Evolutionary conservation across 1,140 invertebrate species (phyloP), one percentile per base, ranked within the genome.

Genomic region (Anthonomus grandis): DNA sequence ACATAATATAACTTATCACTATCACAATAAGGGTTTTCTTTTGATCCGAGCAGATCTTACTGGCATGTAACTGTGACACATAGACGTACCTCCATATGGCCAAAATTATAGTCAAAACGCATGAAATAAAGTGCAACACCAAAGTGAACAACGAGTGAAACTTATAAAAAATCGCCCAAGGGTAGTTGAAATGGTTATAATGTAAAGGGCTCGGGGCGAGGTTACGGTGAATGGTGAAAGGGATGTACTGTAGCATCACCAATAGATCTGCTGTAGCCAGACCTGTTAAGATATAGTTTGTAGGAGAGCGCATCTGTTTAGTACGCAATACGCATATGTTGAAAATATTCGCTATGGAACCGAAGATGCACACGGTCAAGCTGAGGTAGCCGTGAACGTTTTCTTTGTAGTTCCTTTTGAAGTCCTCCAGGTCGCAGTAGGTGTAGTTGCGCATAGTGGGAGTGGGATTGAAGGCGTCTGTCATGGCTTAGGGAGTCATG

Each of bases 171-270:
- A 86, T 78, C 0, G 89, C 81, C 89, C 90, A 93, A 1, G 78
- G 74, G 70, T 92, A 93, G 2, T 84, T 87, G 58, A 76, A 80
- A 46, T 78, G 80, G 23, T 84, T 80, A 62, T 79, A 74, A 0
- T 80, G 76, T 12, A 81, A 75, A 15, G 81, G 75, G 49, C 54
- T 27, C 0, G 63, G 53, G 21, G 81, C 79, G 22, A 93, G 81
- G 62, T 91, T 90, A 68, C 85, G 82, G 70, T 95, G 90, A 31
- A 88, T 79, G 0, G 86, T 84, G 68, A 90, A 96, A 0, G 93
- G 93, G 56, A 97, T 89, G 71, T 97, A 98, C 57, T 93, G 91
- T 22, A 93, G 70, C 93, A 98, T 97, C 0, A 96, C 92, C 1
- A 95, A 77, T 34, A 96, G 80, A 73, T 98, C 94, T 1, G 91